phyloP scores from a whole-genome alignment of 2,113 vertebrate genomes.

The Hipposideros armiger region DNA sequence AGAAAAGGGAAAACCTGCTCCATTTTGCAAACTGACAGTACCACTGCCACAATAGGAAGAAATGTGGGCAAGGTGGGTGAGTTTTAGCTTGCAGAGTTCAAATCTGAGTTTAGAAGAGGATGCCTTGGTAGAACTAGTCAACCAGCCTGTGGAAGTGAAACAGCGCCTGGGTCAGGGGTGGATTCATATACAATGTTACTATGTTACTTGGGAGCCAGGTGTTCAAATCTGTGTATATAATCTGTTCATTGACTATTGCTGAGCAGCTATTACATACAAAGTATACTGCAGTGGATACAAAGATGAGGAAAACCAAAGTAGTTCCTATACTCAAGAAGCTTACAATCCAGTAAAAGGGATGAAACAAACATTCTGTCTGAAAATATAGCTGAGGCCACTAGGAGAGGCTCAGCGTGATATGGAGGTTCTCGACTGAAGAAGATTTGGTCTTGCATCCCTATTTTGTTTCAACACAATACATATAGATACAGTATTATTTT shows the following conservation, averaged over 20 bases:
- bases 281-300: not conserved
- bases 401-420: not conserved
- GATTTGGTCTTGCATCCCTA: not conserved
- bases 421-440: not conserved
- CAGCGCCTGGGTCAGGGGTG: not conserved
- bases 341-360: not conserved
- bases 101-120: conserved; percentile 14
- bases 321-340: not conserved
- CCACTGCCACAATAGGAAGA: not conserved
- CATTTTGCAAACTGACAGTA: not conserved
- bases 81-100: conserved; percentile 27
- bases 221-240: not conserved
- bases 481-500: not conserved
- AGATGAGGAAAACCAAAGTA: conserved; percentile 48
- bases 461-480: conserved; percentile 44
- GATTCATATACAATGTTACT: not conserved
- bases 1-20: conserved; percentile 19
- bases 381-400: not conserved
- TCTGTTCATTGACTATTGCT: not conserved
- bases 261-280: conserved; percentile 3
- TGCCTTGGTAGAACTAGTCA: not conserved
- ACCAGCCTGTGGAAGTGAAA: conserved; percentile 8
- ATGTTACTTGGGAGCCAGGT: conserved; percentile 14
- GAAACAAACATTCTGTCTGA: conserved; percentile 40
- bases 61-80: conserved; percentile 22